Conservation (phyloP, 1,140 invertebrate genomes). For the Brachionus rotundiformis region DNA sequence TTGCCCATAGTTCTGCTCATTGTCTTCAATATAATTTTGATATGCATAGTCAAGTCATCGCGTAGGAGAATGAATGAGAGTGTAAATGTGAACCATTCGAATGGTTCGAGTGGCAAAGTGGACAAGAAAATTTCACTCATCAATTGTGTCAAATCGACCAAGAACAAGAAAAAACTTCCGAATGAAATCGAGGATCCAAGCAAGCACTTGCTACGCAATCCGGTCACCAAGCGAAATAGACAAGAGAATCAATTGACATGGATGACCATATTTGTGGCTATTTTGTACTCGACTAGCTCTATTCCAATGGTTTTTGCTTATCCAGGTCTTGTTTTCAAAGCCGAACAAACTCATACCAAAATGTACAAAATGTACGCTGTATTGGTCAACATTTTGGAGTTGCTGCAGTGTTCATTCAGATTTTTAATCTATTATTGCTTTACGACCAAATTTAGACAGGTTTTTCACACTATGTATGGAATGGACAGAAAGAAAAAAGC, state of each 20-base stretch:
- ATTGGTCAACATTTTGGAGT: slow-evolving; percentile 36
- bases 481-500: not conserved
- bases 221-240: not conserved
- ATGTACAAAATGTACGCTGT: slow-evolving; percentile 46
- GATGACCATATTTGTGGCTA: slow-evolving; percentile 51
- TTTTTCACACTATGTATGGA: slow-evolving; percentile 30
- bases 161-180: not conserved
- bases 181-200: not conserved
- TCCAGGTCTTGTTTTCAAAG: slow-evolving; percentile 41
- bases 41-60: slow-evolving; percentile 46
- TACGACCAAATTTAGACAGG: slow-evolving; percentile 47
- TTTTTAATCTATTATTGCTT: slow-evolving; percentile 51
- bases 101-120: not conserved
- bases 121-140: not conserved
- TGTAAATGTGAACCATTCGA: not conserved
- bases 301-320: slow-evolving; percentile 52
- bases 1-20: slow-evolving; percentile 39
- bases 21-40: slow-evolving; percentile 20
- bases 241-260: slow-evolving; percentile 50
- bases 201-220: not conserved
- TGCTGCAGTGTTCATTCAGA: slow-evolving; percentile 42
- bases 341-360: slow-evolving; percentile 46
- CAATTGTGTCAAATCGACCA: not conserved
- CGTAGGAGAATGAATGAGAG: slow-evolving; percentile 44
- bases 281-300: slow-evolving; percentile 33